phyloP scores from a whole-genome alignment of 2,113 vertebrate species.

The Siphamia tubifer region DNA sequence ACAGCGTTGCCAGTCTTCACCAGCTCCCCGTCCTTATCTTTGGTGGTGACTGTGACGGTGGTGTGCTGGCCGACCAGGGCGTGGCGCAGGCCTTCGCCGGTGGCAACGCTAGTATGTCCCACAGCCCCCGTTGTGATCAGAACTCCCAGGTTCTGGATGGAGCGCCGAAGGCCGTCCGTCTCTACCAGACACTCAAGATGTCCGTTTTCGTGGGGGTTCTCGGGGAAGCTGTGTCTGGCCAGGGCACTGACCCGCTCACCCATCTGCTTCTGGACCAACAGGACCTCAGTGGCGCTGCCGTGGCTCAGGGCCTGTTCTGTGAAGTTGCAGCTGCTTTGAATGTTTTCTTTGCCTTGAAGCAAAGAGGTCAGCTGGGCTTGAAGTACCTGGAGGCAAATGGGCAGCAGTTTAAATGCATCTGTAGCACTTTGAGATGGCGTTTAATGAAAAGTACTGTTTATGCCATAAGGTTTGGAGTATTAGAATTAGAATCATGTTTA shows the following conservation, averaged over 20 bases:
- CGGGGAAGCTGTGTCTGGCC: constrained; percentile 85
- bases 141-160: constrained; percentile 92
- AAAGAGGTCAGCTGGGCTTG: constrained; percentile 88
- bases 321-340: constrained; percentile 93
- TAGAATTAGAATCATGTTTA: no score
- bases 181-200: constrained; percentile 92
- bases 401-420: background rate
- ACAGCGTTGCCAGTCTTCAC: constrained; percentile 89
- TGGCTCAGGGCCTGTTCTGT: constrained; percentile 94
- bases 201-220: constrained; percentile 90
- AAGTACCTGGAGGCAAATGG: constrained; percentile 81
- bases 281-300: constrained; percentile 90
- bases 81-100: constrained; percentile 92
- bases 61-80: constrained; percentile 89
- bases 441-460: no score
- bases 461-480: background rate
- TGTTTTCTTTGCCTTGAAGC: constrained; percentile 94
- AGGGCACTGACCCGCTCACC: constrained; percentile 88
- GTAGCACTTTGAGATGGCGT: no score
- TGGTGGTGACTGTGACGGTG: constrained; percentile 92
- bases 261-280: constrained; percentile 96
- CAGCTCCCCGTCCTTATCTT: constrained; percentile 91
- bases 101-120: constrained; percentile 91
- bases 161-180: constrained; percentile 89
- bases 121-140: constrained; percentile 92